Evolutionary conservation across 2,888 invertebrate genomes (phyloP).

Genomic region (Dasysyrphus albostriatus): DNA sequence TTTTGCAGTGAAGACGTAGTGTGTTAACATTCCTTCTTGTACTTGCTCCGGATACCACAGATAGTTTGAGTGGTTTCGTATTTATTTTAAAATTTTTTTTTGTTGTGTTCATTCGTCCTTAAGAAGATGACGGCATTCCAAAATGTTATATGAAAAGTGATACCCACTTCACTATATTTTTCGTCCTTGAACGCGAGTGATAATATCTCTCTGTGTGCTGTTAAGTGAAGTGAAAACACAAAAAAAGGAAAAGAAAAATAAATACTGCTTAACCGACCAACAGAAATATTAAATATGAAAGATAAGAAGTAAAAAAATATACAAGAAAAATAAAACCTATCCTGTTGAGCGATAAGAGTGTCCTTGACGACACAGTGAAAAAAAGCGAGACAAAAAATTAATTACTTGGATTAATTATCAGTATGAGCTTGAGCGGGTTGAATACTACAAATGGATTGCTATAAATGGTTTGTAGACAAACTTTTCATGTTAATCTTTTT

Average conservation of each 20-base stretch:
- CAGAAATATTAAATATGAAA: slow-evolving; percentile 40
- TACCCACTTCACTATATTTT: slow-evolving; percentile 24
- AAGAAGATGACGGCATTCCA: slow-evolving; percentile 61
- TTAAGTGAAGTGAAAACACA: slow-evolving; percentile 37
- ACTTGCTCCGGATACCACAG: slow-evolving; percentile 58
- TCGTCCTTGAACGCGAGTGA: slow-evolving; percentile 64
- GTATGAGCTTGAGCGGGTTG: slow-evolving; percentile 25
- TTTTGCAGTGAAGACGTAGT: slow-evolving; percentile 20
- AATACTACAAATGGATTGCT: slow-evolving; percentile 64
- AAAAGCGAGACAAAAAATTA: slow-evolving; percentile 3
- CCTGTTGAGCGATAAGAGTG: slow-evolving; percentile 31
- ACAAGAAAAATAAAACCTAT: slow-evolving; percentile 18
- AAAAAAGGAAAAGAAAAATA: slow-evolving; percentile 12
- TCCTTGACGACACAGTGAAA: slow-evolving; percentile 5
- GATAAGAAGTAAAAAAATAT: slow-evolving; percentile 12
- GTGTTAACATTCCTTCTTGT: slow-evolving; percentile 57
- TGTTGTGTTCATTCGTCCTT: slow-evolving; percentile 1
- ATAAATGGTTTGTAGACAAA: slow-evolving; percentile 67
- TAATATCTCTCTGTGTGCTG: slow-evolving; percentile 43
- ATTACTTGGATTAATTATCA: slow-evolving; percentile 53
- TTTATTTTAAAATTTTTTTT: slow-evolving; percentile 18
- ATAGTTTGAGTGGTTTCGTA: slow-evolving; percentile 34
- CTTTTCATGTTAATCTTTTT: background rate
- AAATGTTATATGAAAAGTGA: slow-evolving; percentile 52
- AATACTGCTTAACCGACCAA: slow-evolving; percentile 38